Percentiles rank a stretch among this genome's conserved stretches.
phyloP scores from a whole-genome alignment of 2,113 vertebrate species.

The Zeus faber region DNA sequence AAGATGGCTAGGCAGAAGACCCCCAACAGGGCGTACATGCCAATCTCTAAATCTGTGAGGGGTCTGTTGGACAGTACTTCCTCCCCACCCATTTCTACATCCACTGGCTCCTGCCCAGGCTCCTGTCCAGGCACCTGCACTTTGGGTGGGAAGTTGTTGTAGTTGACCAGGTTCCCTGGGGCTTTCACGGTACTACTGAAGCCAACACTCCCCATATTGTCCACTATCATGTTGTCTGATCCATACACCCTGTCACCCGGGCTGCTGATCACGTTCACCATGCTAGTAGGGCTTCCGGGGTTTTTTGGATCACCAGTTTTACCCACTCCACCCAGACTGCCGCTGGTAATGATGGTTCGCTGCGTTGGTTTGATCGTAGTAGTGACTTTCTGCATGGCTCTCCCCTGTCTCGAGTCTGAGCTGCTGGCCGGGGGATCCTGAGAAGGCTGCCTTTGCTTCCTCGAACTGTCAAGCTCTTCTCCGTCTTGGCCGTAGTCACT shows the following conservation, averaged over 20 bases:
- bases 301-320: constrained; percentile 42
- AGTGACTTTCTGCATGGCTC: constrained; percentile 61
- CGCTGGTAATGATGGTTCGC: constrained; percentile 62
- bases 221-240: constrained; percentile 53
- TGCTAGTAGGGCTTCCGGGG: constrained; percentile 43
- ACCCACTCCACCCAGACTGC: constrained; percentile 59
- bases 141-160: constrained; percentile 80
- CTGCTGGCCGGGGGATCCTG: constrained; percentile 60
- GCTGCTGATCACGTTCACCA: constrained; percentile 41
- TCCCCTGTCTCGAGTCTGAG: constrained; percentile 75
- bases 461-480: constrained; percentile 50
- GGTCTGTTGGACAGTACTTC: constrained; percentile 70
- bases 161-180: constrained; percentile 80
- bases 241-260: constrained; percentile 42
- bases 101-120: too few relatives aligned
- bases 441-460: constrained; percentile 50
- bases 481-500: constrained; percentile 53
- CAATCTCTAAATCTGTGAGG: constrained; percentile 90
- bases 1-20: constrained; percentile 94
- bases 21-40: constrained; percentile 90
- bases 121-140: constrained; percentile 70
- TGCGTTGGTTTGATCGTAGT: constrained; percentile 77
- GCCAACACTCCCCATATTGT: constrained; percentile 50
- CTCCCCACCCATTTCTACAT: constrained; percentile 67
- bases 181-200: constrained; percentile 65